phyloP scores from a whole-genome alignment of 2,797 vertebrate genomes.

The Cebuella pygmaea region DNA sequence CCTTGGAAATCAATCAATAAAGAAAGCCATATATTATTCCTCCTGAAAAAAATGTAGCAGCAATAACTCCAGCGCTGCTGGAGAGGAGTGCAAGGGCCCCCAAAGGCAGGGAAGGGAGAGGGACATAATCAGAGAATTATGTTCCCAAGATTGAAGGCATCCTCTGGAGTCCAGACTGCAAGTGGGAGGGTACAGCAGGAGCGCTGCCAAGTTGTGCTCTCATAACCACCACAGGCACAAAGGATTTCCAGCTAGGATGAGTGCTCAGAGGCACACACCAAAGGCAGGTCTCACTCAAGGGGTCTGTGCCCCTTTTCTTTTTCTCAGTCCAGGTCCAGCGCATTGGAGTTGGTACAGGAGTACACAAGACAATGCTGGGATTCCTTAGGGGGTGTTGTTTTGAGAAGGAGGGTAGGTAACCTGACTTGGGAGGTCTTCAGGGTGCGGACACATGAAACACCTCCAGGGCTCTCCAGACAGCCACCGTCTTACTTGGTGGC shows the following conservation, averaged over 20 bases:
- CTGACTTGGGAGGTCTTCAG: not conserved
- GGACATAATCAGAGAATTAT: too few relatives aligned
- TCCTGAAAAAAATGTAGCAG: not conserved
- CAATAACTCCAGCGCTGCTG: too few relatives aligned
- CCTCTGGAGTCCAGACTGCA: not conserved
- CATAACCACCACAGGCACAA: too few relatives aligned
- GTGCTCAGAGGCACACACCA: too few relatives aligned
- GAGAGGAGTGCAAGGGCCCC: not conserved
- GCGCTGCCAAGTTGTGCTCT: fast-evolving
- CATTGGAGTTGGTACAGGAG: too few relatives aligned
- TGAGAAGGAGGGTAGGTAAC: not conserved
- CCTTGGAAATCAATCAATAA: too few relatives aligned
- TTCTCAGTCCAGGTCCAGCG: not conserved
- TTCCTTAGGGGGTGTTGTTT: not conserved
- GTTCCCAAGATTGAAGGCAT: not conserved
- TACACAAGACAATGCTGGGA: not conserved
- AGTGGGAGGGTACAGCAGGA: not conserved
- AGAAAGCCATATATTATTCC: not conserved
- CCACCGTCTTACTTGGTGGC: not conserved
- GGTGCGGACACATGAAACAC: too few relatives aligned
- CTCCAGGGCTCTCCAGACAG: not conserved
- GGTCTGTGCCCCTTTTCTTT: not conserved
- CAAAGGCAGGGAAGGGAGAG: not conserved
- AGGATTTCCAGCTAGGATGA: not conserved
- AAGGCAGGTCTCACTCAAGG: not conserved